phyloP scores from a whole-genome alignment of 2,113 vertebrate genomes.

The Zosterops lateralis region DNA sequence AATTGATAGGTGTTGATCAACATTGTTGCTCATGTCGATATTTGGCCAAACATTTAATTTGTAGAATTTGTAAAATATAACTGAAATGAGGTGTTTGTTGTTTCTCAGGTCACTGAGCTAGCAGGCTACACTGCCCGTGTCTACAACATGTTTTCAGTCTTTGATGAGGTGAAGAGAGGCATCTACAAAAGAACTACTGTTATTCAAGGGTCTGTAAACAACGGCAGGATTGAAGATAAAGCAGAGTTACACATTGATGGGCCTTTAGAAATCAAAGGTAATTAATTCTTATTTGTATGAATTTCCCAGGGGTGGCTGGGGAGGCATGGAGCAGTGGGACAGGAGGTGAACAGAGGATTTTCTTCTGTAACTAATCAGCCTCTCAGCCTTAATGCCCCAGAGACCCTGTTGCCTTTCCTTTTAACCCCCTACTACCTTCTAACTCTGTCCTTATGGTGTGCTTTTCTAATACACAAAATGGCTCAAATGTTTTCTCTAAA shows the following conservation, averaged over 20 bases:
- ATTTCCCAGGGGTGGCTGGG: background rate
- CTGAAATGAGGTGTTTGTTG: constrained; percentile 6
- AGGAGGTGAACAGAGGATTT: background rate
- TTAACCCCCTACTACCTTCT: background rate
- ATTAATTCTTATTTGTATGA: background rate
- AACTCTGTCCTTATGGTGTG: background rate
- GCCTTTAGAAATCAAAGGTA: constrained; percentile 90
- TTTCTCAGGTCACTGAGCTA: constrained; percentile 89
- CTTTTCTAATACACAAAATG: background rate
- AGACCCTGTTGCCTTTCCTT: background rate
- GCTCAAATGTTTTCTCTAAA: background rate
- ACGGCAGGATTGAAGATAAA: constrained; percentile 70
- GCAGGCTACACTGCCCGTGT: constrained; percentile 95
- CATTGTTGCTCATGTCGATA: background rate
- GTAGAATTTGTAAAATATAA: background rate
- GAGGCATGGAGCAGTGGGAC: background rate
- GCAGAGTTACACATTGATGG: constrained; percentile 79
- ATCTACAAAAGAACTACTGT: constrained; percentile 87
- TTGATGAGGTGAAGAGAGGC: constrained; percentile 92
- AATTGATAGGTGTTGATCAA: background rate
- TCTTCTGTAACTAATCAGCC: background rate
- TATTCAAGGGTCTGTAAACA: constrained; percentile 63
- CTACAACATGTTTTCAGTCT: constrained; percentile 94
- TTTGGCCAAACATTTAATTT: background rate
- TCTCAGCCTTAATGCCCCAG: background rate